Evolutionary conservation across 2,888 invertebrate genomes (phyloP), one percentile per base, ranked within the genome.

Genomic region (Drosophila macrothrix): DNA sequence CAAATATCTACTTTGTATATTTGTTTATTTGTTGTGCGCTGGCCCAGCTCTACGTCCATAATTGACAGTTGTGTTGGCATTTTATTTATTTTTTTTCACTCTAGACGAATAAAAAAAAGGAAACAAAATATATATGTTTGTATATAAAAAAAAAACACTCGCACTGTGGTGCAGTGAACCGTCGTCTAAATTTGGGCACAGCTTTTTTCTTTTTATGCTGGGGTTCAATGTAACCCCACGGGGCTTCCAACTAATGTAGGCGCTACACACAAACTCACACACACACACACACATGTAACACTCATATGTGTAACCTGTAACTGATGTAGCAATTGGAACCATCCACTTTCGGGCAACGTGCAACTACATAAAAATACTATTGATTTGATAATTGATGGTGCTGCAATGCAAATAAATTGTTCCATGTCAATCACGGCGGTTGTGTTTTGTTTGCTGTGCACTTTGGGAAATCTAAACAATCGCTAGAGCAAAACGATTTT

Each of bases 1-100:
- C 28, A 10, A 39, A 37, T 49, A 39, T 54, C 14, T 19, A 52
- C 29, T 61, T 61, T 66, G 41, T 43, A 50, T 53, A 50, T 69
- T 75, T 74, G 71, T 78, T 72, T 76, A 62, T 56, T 56, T 56
- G 41, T 41, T 76, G 67, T 75, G 76, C 60, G 53, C 67, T 73
- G 73, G 67, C 73, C 75, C 78, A 71, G 69, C 80, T 73, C 80
- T 77, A 68, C 75, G 73, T 64, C 79, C 82, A 83, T 85, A 85
- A 85, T 85, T 85, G 85, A 85, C 85, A 84, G 85, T 85, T 88
- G 83, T 78, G 80, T 80, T 73, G 83, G 86, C 80, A 78, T 82
- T 79, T 79, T 76, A 80, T 80, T 83, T 83, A 78, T 67, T 69
- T 63, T 68, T 59, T 75, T 63, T 70, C 35, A 49, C 60, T 71